These are phyloP conservation scores for Drosophila rubida DNA, from an alignment of 2,888 invertebrate species.

Conservation along the genomic window DNA sequence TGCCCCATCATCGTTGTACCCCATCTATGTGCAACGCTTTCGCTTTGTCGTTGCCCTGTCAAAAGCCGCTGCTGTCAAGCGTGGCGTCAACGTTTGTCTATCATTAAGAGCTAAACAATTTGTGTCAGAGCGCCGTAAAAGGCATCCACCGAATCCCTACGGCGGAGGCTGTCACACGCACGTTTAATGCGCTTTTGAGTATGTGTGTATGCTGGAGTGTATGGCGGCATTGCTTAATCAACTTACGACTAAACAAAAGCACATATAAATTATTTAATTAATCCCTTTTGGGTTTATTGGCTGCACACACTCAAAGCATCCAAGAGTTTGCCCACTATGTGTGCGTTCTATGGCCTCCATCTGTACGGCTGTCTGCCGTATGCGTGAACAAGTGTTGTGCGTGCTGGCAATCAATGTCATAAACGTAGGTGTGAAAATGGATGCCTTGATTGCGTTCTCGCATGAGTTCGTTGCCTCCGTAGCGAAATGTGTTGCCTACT, in stretches of 20 bases:
- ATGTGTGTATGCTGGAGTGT: conserved; percentile 17
- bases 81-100: conserved; percentile 62
- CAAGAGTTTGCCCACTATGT: background rate
- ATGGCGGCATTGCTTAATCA: conserved; percentile 65
- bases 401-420: conserved; percentile 76
- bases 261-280: conserved; percentile 77
- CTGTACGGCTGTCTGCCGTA: conserved; percentile 11
- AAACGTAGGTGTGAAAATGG: conserved; percentile 72
- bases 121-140: conserved; percentile 49
- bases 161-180: conserved; percentile 51
- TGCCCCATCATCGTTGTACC: conserved; percentile 2
- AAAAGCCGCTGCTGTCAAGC: conserved; percentile 44
- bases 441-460: conserved; percentile 69
- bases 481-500: conserved; percentile 56
- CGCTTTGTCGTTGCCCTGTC: conserved; percentile 32
- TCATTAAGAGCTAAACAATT: conserved; percentile 64
- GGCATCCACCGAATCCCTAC: conserved; percentile 28
- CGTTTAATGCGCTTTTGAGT: conserved; percentile 68
- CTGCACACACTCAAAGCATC: conserved; percentile 42
- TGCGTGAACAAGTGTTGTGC: conserved; percentile 44
- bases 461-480: conserved; percentile 53
- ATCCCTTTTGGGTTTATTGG: conserved; percentile 73
- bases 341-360: conserved; percentile 9
- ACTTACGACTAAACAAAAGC: conserved; percentile 75
- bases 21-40: conserved; percentile 16